phyloP scores from a whole-genome alignment of 2,797 vertebrate genomes.

The Enteromius argenteus region DNA sequence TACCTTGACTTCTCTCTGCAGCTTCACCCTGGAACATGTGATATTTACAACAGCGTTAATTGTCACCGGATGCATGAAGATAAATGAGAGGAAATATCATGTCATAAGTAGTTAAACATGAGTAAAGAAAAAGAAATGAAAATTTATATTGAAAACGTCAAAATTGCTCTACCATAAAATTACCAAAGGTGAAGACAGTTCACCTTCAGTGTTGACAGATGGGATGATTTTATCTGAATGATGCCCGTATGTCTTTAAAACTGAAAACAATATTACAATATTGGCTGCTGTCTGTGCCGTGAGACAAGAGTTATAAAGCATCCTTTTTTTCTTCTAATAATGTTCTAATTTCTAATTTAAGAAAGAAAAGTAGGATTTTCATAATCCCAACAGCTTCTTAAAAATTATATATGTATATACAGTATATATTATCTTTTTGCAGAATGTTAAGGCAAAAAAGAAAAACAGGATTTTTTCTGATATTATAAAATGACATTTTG shows the following conservation, averaged over 20 bases:
- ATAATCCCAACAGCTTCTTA: not conserved
- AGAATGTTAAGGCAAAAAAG: not conserved
- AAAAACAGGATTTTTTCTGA: not conserved
- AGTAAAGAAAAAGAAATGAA: conserved; percentile 51
- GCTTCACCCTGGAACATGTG: conserved; percentile 19
- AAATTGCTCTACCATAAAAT: conserved; percentile 15
- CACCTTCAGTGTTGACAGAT: conserved; percentile 3
- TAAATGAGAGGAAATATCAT: conserved; percentile 56
- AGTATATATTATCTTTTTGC: not conserved
- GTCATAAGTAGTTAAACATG: conserved; percentile 25
- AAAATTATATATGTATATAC: not conserved
- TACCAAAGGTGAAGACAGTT: not conserved
- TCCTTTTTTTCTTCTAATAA: not conserved
- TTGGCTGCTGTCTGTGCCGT: not conserved
- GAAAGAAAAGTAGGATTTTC: not conserved
- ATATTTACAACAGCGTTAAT: conserved; percentile 38
- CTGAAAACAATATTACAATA: not conserved
- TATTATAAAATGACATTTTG: not conserved
- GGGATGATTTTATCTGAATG: not conserved
- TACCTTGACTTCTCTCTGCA: conserved; percentile 17
- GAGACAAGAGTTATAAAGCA: not conserved
- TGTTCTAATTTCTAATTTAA: not conserved
- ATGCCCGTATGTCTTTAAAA: not conserved
- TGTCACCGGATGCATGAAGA: conserved; percentile 36
- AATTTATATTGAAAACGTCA: conserved; percentile 64